Evolutionary conservation across 1,140 invertebrate genomes (phyloP), one percentile per base, ranked within the genome.

Genomic region (Tetragnatha versicolor): DNA sequence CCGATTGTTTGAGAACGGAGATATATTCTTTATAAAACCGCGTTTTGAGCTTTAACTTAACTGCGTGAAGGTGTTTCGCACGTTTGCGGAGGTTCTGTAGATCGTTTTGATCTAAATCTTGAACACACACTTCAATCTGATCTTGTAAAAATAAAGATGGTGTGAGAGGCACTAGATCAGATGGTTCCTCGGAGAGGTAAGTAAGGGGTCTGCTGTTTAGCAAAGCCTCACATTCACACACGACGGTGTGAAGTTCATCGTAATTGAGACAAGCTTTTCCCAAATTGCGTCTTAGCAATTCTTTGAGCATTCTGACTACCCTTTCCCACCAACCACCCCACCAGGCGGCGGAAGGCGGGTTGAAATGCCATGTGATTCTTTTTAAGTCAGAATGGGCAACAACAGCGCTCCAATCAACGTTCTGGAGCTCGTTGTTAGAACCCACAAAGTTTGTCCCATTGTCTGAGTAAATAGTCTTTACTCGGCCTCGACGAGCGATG

Each of bases 191-290:
- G 12, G 83, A 82, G 1, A 86, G 33, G 35, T 84, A 82, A 42
- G 80, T 84, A 20, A 86, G 35, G 17, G 84, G 85, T 39, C 85
- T 82, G 25, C 83, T 85, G 81, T 87, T 87, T 4, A 85, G 58
- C 45, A 83, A 61, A 3, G 84, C 83, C 61, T 85, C 84, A 10
- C 85, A 80, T 76, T 84, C 83, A 49, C 79, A 81, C 29, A 85
- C 53, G 12, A 83, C 73, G 6, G 84, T 85, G 9, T 61, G 61
- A 14, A 85, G 63, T 63, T 85, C 80, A 76, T 83, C 82, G 22
- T 83, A 83, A 2, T 83, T 85, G 4, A 86, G 79, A 12, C 25
- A 45, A 7, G 27, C 53, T 45, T 49, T 53, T 31, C 68, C 68
- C 5, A 79, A 29, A 35, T 55, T 73, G 10, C 53, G 58, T 58